Conservation (phyloP, 2,888 invertebrate genomes). For the Ischnus inquisitorius region DNA sequence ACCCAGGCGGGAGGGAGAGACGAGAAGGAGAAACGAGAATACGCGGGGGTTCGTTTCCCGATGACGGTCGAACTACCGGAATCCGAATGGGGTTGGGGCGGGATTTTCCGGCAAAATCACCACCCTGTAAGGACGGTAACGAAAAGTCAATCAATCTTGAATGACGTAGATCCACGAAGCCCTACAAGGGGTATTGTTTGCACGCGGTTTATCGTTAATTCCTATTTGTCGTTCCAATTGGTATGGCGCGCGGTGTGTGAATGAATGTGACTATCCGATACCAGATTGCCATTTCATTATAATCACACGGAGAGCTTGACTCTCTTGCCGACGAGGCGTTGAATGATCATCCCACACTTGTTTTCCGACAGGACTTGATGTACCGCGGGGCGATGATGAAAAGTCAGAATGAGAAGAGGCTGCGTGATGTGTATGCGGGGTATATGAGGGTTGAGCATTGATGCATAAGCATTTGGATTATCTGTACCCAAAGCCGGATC, state of each 20-base stretch:
- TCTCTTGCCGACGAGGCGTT: slow-evolving; percentile 31
- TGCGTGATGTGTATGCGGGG: slow-evolving; percentile 8
- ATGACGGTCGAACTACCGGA: slow-evolving; percentile 33
- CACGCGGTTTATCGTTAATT: slow-evolving; percentile 82
- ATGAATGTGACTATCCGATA: slow-evolving; percentile 50
- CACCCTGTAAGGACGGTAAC: slow-evolving; percentile 47
- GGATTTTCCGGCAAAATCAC: slow-evolving; percentile 54
- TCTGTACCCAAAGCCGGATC: slow-evolving; percentile 10
- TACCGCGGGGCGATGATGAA: slow-evolving; percentile 49
- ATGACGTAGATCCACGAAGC: slow-evolving; percentile 46
- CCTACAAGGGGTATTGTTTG: slow-evolving; percentile 79
- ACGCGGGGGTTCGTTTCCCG: slow-evolving; percentile 12
- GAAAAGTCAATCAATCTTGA: slow-evolving; percentile 83
- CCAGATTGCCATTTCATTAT: slow-evolving; percentile 65
- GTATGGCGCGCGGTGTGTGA: slow-evolving; percentile 29
- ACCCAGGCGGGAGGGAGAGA: background rate
- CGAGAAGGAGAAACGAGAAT: background rate
- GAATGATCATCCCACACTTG: slow-evolving; percentile 56
- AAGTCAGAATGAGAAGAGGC: slow-evolving; percentile 51
- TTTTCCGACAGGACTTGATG: slow-evolving; percentile 29
- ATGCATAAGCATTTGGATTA: slow-evolving; percentile 34
- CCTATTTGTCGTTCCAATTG: slow-evolving; percentile 82
- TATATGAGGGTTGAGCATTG: slow-evolving; percentile 25
- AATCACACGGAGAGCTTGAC: slow-evolving; percentile 51
- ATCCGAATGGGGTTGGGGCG: slow-evolving; percentile 28